Evolutionary conservation across 2,113 vertebrate genomes (phyloP), one percentile per base, ranked within the genome.

Genomic region (Engraulis encrasicolus): DNA sequence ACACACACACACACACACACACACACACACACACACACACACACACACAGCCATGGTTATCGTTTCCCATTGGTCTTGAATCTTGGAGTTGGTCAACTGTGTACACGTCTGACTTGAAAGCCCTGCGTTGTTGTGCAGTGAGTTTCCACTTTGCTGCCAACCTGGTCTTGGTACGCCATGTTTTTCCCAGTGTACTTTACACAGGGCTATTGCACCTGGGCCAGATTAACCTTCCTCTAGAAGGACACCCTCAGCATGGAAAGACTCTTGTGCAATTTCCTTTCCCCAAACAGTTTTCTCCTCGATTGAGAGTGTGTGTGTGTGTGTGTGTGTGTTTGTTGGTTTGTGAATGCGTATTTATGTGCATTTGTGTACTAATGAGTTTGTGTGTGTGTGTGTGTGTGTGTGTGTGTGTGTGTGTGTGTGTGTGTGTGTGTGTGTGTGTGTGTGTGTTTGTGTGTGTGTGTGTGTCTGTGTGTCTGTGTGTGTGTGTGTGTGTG

Each of bases 161-260:
- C 58, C 58, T 66, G 7, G 58, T 11, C 58, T 31, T 66, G 9
- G 74, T 66, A 49, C 27, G 40, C 48, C 48, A 80, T 12, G 23
- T 31, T 85, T n/a, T 89, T 94, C 92, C 89, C 89, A 88, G 88
- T 88, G 90, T 92, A 91, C 90, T 82, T 90, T 90, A 88, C 91
- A 87, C 79, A 82, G 89, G 88, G 50, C 80, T 86, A 79, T 86
- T 83, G 91, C 93, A 93, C 91, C 90, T 93, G 92, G 92, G 89
- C 91, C 89, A 88, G 88, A 93, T 94, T 94, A 92, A 92, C 90
- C 92, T 89, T 89, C 85, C 91, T 87, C 89, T 89, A 87, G 79
- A 85, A 85, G 83, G 90, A 91, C 89, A 88, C 90, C 89, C 92
- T 89, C 87, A 91, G 88, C 86, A 91, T 87, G 91, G 88, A 92